Evolutionary conservation across 2,797 vertebrate species (phyloP).

Genomic region (Cossypha niveicapilla): DNA sequence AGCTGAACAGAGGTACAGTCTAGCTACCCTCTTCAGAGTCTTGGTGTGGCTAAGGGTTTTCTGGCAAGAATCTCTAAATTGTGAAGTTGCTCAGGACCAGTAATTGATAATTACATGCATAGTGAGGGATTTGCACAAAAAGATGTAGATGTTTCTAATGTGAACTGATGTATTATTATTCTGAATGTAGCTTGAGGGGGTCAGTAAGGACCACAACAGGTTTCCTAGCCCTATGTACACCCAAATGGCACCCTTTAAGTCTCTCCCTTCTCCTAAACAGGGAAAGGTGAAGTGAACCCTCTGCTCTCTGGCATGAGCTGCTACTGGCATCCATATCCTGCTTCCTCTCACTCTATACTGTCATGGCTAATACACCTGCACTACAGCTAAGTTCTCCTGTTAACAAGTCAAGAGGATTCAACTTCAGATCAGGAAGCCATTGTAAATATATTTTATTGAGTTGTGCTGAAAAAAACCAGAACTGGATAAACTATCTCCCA

Average conservation of each 20-base stretch:
- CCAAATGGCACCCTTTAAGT: not conserved
- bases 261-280: not conserved
- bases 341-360: fast-evolving
- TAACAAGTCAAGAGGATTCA: not conserved
- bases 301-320: not conserved
- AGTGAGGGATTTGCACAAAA: not conserved
- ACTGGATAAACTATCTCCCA: not conserved
- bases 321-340: not conserved
- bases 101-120: not conserved
- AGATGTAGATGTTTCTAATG: not conserved
- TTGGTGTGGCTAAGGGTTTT: not conserved
- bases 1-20: not conserved
- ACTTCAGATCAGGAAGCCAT: not conserved
- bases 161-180: not conserved
- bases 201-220: not conserved
- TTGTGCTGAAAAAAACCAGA: not conserved
- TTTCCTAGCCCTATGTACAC: not conserved
- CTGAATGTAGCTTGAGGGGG: not conserved
- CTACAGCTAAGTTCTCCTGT: not conserved
- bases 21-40: not conserved
- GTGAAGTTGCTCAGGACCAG: not conserved
- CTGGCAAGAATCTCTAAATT: not conserved
- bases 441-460: not conserved
- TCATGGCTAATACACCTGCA: not conserved
- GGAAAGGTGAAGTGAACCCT: not conserved